Conservation (phyloP, 2,888 invertebrate genomes). For the Thecophora atra region DNA sequence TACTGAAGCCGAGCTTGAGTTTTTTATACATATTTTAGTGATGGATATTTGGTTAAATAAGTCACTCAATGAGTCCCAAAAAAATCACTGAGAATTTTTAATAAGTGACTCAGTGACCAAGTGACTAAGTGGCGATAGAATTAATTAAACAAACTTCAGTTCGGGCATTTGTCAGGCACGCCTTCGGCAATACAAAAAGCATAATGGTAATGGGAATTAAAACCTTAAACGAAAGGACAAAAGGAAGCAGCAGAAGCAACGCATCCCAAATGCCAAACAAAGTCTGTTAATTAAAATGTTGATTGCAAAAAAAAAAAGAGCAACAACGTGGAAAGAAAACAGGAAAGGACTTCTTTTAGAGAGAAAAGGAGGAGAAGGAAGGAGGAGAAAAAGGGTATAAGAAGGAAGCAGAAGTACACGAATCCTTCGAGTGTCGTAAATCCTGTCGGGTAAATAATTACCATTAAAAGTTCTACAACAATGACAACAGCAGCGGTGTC, state of each 20-base stretch:
- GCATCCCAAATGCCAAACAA: conserved; percentile 1
- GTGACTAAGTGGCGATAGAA: background rate
- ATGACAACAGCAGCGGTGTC: too few relatives aligned
- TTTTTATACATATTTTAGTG: too few relatives aligned
- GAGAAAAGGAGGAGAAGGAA: too few relatives aligned
- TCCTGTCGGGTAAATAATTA: conserved; percentile 23
- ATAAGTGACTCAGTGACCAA: too few relatives aligned
- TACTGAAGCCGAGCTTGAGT: too few relatives aligned
- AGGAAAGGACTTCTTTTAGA: background rate
- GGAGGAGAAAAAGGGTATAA: too few relatives aligned
- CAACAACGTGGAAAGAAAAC: too few relatives aligned
- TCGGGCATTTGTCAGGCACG: background rate
- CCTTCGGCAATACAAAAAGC: background rate
- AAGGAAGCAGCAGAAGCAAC: background rate
- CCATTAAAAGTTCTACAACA: conserved; percentile 20
- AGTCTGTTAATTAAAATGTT: conserved; percentile 24
- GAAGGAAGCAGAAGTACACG: too few relatives aligned
- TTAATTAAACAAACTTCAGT: background rate
- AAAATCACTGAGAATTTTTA: too few relatives aligned
- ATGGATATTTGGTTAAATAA: too few relatives aligned
- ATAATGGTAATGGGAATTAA: background rate
- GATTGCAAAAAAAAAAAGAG: background rate
- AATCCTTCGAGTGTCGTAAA: conserved; percentile 24
- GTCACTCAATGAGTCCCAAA: too few relatives aligned
- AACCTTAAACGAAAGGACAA: background rate